A percentile compares a stretch with the other conserved stretches of the same genome.
Conservation (phyloP, 2,888 invertebrate genomes). For the Cryptophagus acutangulus region DNA sequence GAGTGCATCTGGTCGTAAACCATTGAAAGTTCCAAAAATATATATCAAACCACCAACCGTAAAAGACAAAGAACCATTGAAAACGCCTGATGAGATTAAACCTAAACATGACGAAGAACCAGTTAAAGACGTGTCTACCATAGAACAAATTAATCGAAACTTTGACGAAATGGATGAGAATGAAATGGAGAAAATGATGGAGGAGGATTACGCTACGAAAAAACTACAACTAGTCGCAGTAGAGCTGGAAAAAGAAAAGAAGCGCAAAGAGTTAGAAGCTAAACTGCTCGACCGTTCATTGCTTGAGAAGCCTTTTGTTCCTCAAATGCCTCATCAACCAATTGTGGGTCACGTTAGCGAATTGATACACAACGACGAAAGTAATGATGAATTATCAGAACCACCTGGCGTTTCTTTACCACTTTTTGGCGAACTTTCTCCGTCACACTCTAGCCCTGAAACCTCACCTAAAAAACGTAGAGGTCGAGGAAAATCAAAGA, state of each 20-base stretch:
- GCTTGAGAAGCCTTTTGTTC: slow-evolving; percentile 31
- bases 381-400: slow-evolving; percentile 42
- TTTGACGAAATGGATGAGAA: slow-evolving; percentile 49
- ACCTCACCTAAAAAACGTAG: slow-evolving; percentile 44
- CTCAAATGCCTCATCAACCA: slow-evolving; percentile 24
- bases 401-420: slow-evolving; percentile 42
- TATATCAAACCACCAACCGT: slow-evolving; percentile 30
- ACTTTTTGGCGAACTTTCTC: slow-evolving; percentile 36
- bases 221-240: slow-evolving; percentile 50
- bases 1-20: slow-evolving; percentile 22
- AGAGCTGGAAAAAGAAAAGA: slow-evolving; percentile 54
- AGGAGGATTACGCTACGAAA: slow-evolving; percentile 56
- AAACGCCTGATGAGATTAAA: not conserved
- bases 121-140: slow-evolving; percentile 39
- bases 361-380: slow-evolving; percentile 30
- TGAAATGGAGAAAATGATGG: slow-evolving; percentile 52
- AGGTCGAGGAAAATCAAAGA: slow-evolving; percentile 44
- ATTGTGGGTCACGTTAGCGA: slow-evolving; percentile 31
- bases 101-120: slow-evolving; percentile 3
- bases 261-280: slow-evolving; percentile 47
- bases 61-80: slow-evolving; percentile 12
- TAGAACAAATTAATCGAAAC: slow-evolving; percentile 42
- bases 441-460: slow-evolving; percentile 29
- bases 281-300: slow-evolving; percentile 1
- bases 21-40: slow-evolving; percentile 30